phyloP scores from a whole-genome alignment of 2,797 vertebrate genomes.

The Chelidonichthys spinosus region DNA sequence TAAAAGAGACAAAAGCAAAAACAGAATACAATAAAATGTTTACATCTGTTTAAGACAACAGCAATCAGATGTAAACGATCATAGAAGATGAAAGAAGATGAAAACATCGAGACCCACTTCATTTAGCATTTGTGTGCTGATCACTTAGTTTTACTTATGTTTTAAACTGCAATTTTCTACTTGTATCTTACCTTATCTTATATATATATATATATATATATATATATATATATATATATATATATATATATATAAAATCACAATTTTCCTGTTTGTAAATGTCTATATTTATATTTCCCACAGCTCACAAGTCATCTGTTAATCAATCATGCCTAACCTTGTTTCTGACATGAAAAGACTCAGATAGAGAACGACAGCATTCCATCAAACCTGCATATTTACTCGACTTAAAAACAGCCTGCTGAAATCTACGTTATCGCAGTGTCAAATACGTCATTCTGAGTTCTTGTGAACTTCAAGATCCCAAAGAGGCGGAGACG shows the following conservation, averaged over 20 bases:
- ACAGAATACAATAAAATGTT: background rate
- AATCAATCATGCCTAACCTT: background rate
- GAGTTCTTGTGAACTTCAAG: background rate
- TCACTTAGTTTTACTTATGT: too few species aligned
- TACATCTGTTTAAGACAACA: background rate
- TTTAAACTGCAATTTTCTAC: too few species aligned
- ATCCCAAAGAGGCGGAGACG: constrained; percentile 27
- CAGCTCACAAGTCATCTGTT: background rate
- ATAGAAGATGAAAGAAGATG: too few species aligned
- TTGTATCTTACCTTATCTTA: too few species aligned
- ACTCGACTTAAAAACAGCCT: background rate
- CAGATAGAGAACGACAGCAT: background rate
- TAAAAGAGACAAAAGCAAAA: background rate
- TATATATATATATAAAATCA: too few species aligned
- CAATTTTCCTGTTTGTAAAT: too few species aligned
- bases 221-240: too few species aligned
- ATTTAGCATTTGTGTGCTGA: too few species aligned
- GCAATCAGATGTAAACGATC: constrained; percentile 2
- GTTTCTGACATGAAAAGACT: background rate
- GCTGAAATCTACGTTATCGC: background rate
- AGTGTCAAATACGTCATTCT: background rate
- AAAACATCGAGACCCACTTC: too few species aligned
- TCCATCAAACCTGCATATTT: background rate
- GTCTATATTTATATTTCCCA: too few species aligned
- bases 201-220: too few species aligned